Evolutionary conservation across 1,140 invertebrate genomes (phyloP), one percentile per base, ranked within the genome.

Genomic region (Drosophila pachea): DNA sequence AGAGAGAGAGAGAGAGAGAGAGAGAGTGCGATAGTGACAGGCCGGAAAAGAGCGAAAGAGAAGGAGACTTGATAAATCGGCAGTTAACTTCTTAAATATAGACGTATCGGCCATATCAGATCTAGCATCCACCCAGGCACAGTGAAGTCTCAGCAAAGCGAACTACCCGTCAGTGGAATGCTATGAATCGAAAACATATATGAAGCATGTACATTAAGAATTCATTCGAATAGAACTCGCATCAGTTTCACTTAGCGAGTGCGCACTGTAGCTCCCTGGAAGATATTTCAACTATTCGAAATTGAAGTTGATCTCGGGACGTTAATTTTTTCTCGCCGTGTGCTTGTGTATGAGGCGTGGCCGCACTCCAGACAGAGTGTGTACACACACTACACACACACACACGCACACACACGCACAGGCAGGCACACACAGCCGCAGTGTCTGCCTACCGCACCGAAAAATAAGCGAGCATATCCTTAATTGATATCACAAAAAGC

Each of bases 401-500:
- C 33, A 43, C 14, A 45, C 12, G 16, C 22, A 55, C 38, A 43
- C 38, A 31, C 40, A 55, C 40, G 43, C 38, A 32, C n/a, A 33
- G 29, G 16, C 54, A 48, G 31, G 49, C 70, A 55, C 42, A 65
- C 54, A 56, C 71, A 59, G 40, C 47, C 9, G 29, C 8, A 40
- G 36, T 55, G 64, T 68, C 62, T 74, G 73, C 73, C 73, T 74
- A 74, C 58, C 36, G 60, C 59, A 52, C 69, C 61, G 59, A 71
- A 74, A 73, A 63, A 64, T 59, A 63, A 69, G 66, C 60, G 45
- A 74, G 56, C 56, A 70, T 86, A 86, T 86, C 82, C 81, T 86
- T 86, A 86, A 86, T 86, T 86, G 81, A 86, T 86, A 86, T 86
- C 81, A 83, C 81, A 86, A 78, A 77, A 74, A 76, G 52, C 64